Percentiles rank a stretch among this genome's conserved stretches.
These are phyloP conservation scores for Ailuropoda melanoleuca DNA, from an alignment of 2,113 vertebrate species.

Conservation along the genomic window DNA sequence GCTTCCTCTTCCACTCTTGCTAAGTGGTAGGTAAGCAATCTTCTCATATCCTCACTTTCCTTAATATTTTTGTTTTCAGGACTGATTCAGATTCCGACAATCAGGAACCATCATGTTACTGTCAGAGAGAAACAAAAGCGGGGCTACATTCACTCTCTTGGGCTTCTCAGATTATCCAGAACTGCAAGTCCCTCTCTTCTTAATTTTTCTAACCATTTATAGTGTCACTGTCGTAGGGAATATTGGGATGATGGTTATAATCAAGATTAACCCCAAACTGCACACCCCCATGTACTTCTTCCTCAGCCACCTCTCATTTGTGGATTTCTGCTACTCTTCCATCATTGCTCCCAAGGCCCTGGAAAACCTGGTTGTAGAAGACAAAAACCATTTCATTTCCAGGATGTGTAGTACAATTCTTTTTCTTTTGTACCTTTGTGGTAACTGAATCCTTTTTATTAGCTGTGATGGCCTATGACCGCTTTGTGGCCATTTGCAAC, in stretches of 20 bases:
- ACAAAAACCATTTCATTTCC: conserved; percentile 58
- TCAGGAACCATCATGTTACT: neutral
- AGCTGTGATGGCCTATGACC: conserved; percentile 65
- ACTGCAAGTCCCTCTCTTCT: conserved; percentile 30
- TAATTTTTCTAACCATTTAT: conserved; percentile 52
- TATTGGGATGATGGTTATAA: conserved; percentile 57
- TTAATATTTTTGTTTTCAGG: conserved; percentile 6
- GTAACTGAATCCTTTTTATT: conserved; percentile 63
- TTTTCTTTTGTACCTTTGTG: conserved; percentile 57
- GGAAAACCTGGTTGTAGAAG: neutral
- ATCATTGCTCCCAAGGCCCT: conserved; percentile 59
- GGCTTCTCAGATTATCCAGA: conserved; percentile 66
- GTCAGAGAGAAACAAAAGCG: neutral
- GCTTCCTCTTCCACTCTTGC: neutral
- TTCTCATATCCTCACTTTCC: neutral
- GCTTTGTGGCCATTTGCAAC: conserved; percentile 64
- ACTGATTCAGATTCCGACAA: neutral
- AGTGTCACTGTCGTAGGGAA: conserved; percentile 51
- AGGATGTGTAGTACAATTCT: conserved; percentile 57
- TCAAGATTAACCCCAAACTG: conserved; percentile 55
- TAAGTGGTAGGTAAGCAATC: too few species aligned
- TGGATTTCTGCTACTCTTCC: conserved; percentile 66
- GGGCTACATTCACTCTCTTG: neutral
- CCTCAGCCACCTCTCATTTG: conserved; percentile 69
- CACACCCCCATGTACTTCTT: conserved; percentile 70